Evolutionary conservation across 2,113 vertebrate genomes (phyloP), one percentile per base, ranked within the genome.

Genomic region (Otis tarda): DNA sequence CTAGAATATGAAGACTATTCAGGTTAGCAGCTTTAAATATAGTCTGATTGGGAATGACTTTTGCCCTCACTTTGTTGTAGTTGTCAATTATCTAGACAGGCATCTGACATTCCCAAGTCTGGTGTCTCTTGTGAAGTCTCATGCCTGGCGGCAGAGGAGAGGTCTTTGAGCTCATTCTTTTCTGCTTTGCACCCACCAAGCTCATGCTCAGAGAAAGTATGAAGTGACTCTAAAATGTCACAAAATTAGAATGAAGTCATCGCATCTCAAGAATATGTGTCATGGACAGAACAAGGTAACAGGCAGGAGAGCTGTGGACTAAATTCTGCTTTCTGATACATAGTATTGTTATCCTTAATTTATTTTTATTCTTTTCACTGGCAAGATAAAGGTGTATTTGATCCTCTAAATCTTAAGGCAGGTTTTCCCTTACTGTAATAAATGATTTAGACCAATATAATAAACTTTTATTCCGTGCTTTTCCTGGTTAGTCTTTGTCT

Each of bases 11-110:
- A 77, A 87, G 35, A 24, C 49, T 74, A 64, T 53, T 86, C 52
- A 78, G 52, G 68, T 93, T 95, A 90, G 47, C 41, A 84, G 76
- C 73, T 96, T 96, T 94, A 96, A 96, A 95, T 87, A 97, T 90
- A 94, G 80, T 47, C 80, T 95, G 24, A 4, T 43, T 95, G 83
- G 57, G 49, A 85, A 79, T n/a, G 92, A 92, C 92, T 86, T 96
- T 84, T 96, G 80, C 89, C 88, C 95, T 94, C 35, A 30, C 68
- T 83, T 93, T 4, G 1, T 73, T 94, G 83, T 93, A 95, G 90
- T 71, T 95, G 93, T 93, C 95, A 93, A 4, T 86, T 93, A 91
- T 88, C 90, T 83, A 92, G 92, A 83, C 85, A 97, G 52, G 49
- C 80, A 92, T 84, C 76, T 95, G 83, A 83, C 28, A 7, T 92